Percentiles rank a stretch among this genome's conserved stretches.
These are phyloP conservation scores for Fulica atra DNA, from an alignment of 2,113 vertebrate species.

Conservation along the genomic window DNA sequence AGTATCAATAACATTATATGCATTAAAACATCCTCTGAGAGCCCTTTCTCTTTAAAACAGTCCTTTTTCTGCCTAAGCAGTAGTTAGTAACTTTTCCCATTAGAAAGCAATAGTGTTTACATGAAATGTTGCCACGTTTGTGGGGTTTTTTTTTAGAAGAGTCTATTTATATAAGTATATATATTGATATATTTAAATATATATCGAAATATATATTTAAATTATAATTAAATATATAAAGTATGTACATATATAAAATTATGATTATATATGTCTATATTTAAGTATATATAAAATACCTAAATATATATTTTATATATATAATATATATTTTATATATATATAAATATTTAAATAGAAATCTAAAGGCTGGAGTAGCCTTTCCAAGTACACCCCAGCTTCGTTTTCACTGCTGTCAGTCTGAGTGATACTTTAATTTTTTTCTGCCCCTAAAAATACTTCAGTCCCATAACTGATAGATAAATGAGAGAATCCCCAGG, in stretches of 20 bases:
- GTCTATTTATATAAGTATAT: too few species aligned
- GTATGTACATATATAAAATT: too few species aligned
- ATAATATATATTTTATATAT: too few species aligned
- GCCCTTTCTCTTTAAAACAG: not conserved
- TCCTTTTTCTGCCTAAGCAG: not conserved
- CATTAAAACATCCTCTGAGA: not conserved
- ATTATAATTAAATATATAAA: too few species aligned
- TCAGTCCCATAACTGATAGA: slow-evolving; percentile 61
- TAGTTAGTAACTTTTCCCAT: slow-evolving; percentile 32
- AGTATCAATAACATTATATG: not conserved
- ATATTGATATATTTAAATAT: too few species aligned
- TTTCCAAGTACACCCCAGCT: not conserved
- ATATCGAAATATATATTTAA: too few species aligned
- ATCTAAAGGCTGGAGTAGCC: slow-evolving; percentile 22
- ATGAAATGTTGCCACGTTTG: not conserved
- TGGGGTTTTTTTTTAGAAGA: not conserved
- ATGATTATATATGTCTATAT: too few species aligned
- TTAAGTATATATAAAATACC: too few species aligned
- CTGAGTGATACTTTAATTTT: slow-evolving; percentile 82
- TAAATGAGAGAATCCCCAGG: slow-evolving; percentile 75
- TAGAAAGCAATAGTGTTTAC: not conserved
- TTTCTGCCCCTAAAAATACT: slow-evolving; percentile 74
- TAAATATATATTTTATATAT: too few species aligned
- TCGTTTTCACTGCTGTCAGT: slow-evolving; percentile 73
- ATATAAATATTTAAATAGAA: not conserved